Conservation (phyloP, 2,113 vertebrate genomes). For the Etheostoma cragini region DNA sequence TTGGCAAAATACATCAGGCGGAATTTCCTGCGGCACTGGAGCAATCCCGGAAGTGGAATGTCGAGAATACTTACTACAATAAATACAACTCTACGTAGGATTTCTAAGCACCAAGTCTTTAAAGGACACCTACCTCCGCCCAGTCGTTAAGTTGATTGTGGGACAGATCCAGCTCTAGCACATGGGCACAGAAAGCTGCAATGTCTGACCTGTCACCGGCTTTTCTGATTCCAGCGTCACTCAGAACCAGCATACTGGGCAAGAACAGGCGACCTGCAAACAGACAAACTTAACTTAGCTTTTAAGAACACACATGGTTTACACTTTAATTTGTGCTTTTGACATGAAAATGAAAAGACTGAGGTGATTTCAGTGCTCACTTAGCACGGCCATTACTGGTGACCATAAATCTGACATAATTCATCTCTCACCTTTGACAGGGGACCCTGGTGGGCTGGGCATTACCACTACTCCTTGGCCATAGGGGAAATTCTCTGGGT, state of each 20-base stretch:
- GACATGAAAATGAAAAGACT: background rate
- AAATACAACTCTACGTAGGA: background rate
- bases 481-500: constrained; percentile 96
- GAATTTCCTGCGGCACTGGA: too few relatives aligned
- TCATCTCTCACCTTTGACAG: constrained; percentile 89
- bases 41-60: too few relatives aligned
- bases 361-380: background rate
- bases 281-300: background rate
- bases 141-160: constrained; percentile 95
- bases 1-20: too few relatives aligned
- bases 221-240: constrained; percentile 92
- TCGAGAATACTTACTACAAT: background rate
- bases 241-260: constrained; percentile 92
- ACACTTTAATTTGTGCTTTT: background rate
- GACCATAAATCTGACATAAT: background rate
- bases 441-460: constrained; percentile 92
- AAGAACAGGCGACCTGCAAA: constrained; percentile 92
- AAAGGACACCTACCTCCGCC: constrained; percentile 87
- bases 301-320: background rate
- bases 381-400: background rate
- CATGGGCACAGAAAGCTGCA: constrained; percentile 93
- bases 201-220: constrained; percentile 93
- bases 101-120: background rate
- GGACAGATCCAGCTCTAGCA: constrained; percentile 95
- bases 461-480: constrained; percentile 93